These are phyloP conservation scores for Oceanodroma leucorhoa DNA, from an alignment of 2,797 vertebrate genomes.

Conservation along the genomic window DNA sequence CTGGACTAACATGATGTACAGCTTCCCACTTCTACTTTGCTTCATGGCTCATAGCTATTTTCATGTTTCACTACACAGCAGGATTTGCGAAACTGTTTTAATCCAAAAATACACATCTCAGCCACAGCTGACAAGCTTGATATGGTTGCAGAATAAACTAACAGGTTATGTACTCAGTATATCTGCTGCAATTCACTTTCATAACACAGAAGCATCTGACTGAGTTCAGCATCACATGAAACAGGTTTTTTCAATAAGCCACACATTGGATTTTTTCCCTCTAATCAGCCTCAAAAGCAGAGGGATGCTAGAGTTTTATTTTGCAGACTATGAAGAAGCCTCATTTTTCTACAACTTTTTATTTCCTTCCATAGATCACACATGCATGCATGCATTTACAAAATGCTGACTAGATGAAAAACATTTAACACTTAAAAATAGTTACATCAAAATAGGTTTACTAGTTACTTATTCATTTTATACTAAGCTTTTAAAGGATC, in stretches of 20 bases:
- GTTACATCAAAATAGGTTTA: not conserved
- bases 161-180: not conserved
- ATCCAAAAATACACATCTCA: conserved; percentile 34
- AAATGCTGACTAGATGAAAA: not conserved
- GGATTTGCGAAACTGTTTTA: not conserved
- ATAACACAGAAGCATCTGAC: not conserved
- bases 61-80: not conserved
- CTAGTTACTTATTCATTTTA: not conserved
- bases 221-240: not conserved
- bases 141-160: not conserved
- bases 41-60: not conserved
- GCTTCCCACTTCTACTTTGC: not conserved
- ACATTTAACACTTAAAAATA: not conserved
- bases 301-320: not conserved
- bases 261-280: not conserved
- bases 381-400: not conserved
- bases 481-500: not conserved
- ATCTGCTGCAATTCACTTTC: not conserved
- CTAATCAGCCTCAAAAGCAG: not conserved
- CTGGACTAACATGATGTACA: not conserved
- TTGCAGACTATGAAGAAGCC: not conserved
- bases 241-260: not conserved
- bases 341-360: not conserved
- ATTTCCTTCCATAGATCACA: not conserved
- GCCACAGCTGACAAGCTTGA: not conserved